Conservation (phyloP, 2,113 vertebrate species). For the Peucedramus taeniatus region DNA sequence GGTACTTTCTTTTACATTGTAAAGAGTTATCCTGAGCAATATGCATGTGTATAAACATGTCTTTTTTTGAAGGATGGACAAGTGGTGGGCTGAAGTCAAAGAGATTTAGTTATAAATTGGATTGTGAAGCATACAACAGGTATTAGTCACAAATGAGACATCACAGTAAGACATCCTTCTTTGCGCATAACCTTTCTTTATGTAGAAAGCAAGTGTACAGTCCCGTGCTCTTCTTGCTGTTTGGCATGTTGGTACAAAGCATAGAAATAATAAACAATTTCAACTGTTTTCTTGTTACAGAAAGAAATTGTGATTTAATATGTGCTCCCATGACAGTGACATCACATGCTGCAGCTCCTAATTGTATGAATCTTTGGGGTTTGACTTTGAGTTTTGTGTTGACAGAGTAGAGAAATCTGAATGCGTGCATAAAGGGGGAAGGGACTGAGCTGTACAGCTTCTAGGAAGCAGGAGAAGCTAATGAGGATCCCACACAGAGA, state of each 20-base stretch:
- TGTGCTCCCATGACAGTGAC: not conserved
- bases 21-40: not conserved
- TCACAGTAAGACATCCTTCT: not conserved
- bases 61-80: not conserved
- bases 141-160: not conserved
- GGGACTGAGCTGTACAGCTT: not conserved
- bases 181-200: not conserved
- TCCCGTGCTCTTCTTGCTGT: not conserved
- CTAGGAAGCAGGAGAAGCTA: not conserved
- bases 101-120: not conserved
- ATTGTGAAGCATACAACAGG: not conserved
- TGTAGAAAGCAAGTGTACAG: not conserved
- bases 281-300: not conserved
- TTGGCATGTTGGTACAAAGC: not conserved
- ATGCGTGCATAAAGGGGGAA: not conserved
- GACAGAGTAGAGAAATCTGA: not conserved
- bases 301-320: not conserved
- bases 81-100: not conserved
- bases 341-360: not conserved
- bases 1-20: not conserved
- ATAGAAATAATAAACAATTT: not conserved
- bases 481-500: not conserved
- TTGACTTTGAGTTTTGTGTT: not conserved
- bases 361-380: not conserved
- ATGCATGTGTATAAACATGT: not conserved